Percentiles rank a stretch among this genome's conserved stretches.
phyloP scores from a whole-genome alignment of 2,888 invertebrate species.

The Macrosiphum euphorbiae region DNA sequence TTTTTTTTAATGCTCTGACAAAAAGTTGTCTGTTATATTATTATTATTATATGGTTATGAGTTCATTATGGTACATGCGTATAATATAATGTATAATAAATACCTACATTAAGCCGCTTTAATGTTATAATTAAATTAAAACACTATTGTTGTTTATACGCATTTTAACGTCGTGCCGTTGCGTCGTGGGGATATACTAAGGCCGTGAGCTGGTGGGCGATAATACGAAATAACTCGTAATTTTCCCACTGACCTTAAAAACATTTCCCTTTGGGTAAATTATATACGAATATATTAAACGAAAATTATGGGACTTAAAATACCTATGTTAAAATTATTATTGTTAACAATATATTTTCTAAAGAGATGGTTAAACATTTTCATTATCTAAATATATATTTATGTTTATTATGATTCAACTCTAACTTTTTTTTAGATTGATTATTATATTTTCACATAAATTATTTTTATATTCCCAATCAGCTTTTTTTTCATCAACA shows the following conservation, averaged over 20 bases:
- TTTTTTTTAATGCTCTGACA: not conserved
- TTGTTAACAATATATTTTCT: slow-evolving; percentile 2
- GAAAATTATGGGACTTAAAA: not conserved
- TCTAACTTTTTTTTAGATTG: not conserved
- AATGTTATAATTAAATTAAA: slow-evolving; percentile 17
- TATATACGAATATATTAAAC: not conserved
- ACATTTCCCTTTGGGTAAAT: not conserved
- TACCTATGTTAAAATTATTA: not conserved
- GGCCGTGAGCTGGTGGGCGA: not conserved
- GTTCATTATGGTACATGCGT: not conserved
- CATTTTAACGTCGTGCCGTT: slow-evolving; percentile 1
- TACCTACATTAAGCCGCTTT: slow-evolving; percentile 7
- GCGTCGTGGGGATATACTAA: slow-evolving; percentile 6
- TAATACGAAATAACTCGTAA: slow-evolving; percentile 13
- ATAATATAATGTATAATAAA: slow-evolving; percentile 2
- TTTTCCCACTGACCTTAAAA: slow-evolving; percentile 9
- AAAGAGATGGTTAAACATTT: not conserved
- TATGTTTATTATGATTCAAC: not conserved
- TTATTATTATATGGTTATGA: not conserved
- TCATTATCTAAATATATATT: not conserved
- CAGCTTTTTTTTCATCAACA: not conserved
- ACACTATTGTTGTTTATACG: slow-evolving; percentile 20
- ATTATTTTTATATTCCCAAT: not conserved
- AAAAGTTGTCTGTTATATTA: not conserved
- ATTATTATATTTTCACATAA: not conserved